Conservation (phyloP, 1,140 invertebrate species). For the Caenorhabditis elegans region DNA sequence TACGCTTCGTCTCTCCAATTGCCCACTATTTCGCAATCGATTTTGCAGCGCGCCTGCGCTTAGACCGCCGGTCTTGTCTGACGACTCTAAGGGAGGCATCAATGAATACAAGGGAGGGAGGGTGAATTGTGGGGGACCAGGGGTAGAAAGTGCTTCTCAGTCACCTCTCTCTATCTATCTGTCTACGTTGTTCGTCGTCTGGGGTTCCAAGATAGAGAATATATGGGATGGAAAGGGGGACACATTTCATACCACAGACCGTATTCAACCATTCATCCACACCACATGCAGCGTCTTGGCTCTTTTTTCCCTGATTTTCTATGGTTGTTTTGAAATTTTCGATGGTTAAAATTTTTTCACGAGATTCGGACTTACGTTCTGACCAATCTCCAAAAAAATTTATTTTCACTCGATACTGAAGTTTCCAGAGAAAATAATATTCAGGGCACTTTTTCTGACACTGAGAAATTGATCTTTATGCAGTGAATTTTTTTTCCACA, state of each 20-base stretch:
- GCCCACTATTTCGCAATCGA: neutral
- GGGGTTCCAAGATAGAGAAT: neutral
- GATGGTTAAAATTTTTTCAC: no score
- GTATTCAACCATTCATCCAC: neutral
- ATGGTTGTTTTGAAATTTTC: no score
- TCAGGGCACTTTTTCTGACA: no score
- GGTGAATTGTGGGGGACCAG: neutral
- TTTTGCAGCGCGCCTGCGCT: neutral
- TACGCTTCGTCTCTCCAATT: neutral
- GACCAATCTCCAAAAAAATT: no score
- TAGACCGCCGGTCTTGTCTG: neutral
- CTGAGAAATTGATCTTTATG: no score
- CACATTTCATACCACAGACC: neutral
- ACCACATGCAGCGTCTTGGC: neutral
- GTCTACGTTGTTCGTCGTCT: neutral
- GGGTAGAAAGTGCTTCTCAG: constrained; percentile 17
- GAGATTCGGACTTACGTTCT: no score
- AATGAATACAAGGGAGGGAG: neutral
- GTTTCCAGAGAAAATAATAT: no score
- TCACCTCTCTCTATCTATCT: neutral
- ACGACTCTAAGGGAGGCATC: neutral
- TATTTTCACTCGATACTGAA: no score
- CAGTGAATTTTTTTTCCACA: no score
- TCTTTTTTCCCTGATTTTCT: no score
- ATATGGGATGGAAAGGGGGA: neutral